Evolutionary conservation across 2,797 vertebrate species (phyloP).

Genomic region (Lagodon rhomboides): DNA sequence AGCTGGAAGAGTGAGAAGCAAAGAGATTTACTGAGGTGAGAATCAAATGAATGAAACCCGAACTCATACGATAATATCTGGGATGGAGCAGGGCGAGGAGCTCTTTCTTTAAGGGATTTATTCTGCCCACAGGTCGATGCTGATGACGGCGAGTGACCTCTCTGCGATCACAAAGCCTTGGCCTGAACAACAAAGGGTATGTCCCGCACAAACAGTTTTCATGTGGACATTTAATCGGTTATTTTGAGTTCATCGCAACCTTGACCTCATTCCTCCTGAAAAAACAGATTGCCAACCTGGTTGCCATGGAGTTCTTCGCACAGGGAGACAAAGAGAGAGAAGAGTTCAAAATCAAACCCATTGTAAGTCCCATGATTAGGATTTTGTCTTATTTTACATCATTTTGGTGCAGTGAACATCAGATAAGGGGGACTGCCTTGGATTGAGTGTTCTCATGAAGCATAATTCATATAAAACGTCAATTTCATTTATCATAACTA

Average conservation of each 20-base stretch:
- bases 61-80: not conserved
- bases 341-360: constrained; percentile 74
- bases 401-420: not conserved
- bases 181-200: constrained; percentile 72
- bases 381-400: not conserved
- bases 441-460: not conserved
- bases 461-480: not conserved
- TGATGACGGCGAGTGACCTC: constrained; percentile 78
- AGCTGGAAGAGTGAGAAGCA: constrained; percentile 72
- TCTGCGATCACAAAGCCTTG: constrained; percentile 78
- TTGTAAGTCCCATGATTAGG: constrained; percentile 57
- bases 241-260: constrained; percentile 13
- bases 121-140: constrained; percentile 68
- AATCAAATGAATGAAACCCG: not conserved
- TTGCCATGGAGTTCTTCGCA: constrained; percentile 79
- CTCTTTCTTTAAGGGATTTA: constrained; percentile 15
- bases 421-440: not conserved
- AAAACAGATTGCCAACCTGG: constrained; percentile 70
- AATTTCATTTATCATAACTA: not conserved
- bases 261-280: constrained; percentile 19
- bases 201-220: constrained; percentile 4
- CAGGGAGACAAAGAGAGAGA: constrained; percentile 78
- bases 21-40: constrained; percentile 71
- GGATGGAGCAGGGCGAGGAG: not conserved
- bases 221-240: constrained; percentile 15